A percentile compares a stretch with the other conserved stretches of the same genome.
phyloP scores from a whole-genome alignment of 2,113 vertebrate genomes.

The Empidonax traillii region DNA sequence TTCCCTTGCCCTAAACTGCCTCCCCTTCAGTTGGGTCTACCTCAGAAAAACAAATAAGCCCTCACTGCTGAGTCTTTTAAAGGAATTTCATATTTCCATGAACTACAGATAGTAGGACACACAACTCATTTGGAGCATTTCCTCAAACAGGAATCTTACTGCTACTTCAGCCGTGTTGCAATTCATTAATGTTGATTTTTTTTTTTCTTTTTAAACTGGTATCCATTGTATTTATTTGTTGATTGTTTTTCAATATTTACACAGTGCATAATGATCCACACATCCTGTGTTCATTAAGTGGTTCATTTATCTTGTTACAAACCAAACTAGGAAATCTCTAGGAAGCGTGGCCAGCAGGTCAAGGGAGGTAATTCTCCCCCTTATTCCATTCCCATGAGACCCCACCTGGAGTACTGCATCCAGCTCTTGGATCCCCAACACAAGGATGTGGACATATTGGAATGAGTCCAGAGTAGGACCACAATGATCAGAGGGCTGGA shows the following conservation, averaged over 20 bases:
- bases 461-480: neutral
- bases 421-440: neutral
- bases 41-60: neutral
- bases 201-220: neutral
- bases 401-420: neutral
- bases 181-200: neutral
- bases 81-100: neutral
- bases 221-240: neutral
- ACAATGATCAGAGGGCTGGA: neutral
- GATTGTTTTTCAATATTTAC: slow-evolving; percentile 20
- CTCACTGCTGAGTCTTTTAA: neutral
- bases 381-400: neutral
- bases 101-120: neutral
- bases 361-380: neutral
- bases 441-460: neutral
- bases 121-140: neutral
- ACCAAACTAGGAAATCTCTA: neutral
- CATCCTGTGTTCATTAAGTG: neutral
- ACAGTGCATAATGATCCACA: neutral
- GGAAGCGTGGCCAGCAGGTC: neutral
- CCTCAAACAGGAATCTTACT: neutral
- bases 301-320: neutral
- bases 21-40: neutral
- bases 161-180: neutral
- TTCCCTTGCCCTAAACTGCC: neutral